Base-by-base conservation (phyloP, 2,797 vertebrate species). In the Distichodus sexfasciatus region DNA sequence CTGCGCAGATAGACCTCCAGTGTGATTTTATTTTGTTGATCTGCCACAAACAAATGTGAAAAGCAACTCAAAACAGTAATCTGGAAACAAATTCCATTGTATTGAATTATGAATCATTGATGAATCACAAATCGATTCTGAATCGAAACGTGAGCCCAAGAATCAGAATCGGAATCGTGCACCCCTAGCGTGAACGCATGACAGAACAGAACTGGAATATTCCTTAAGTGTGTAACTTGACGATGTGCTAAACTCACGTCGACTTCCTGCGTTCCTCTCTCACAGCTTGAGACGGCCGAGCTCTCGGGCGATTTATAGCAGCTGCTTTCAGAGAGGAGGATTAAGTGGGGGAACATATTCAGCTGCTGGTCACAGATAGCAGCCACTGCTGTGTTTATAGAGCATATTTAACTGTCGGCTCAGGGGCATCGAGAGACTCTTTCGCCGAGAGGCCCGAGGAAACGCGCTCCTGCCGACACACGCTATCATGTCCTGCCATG, bases 341-440 rank as follows among this genome's bases (percentile, higher is more conserved):
- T 77, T 79, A 69, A 75, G 44, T 60, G 70, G 78, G 31, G 66
- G 78, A 80, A 66, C 48, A 77, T n/a, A 54, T 80, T 78, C 78
- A 81, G 77, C 87, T 84, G 82, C 82, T 83, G 83, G 85, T 64
- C 80, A 75, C 81, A 85, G 87, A 88, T 86, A 90, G 84, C 79
- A 72, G 76, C 19, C 43, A 31, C 21, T 59, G 67, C 76, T 75
- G 55, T 81, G 74, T 82, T 82, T 60, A 70, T 68, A 73, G 50
- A 84, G 81, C 81, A 80, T 31, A 72, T 78, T 75, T 68, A 78
- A 78, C 66, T 75, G 61, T 66, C 75, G 81, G 76, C 72, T 66
- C 62, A 47, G 65, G 59, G 50, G 48, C 23, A 53, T 36, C 55
- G 19, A 28, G 31, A 66, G 48, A 29, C 41, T 68, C 38, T 59